Evolutionary conservation across 2,113 vertebrate genomes (phyloP).

Genomic region (Lepus europaeus): DNA sequence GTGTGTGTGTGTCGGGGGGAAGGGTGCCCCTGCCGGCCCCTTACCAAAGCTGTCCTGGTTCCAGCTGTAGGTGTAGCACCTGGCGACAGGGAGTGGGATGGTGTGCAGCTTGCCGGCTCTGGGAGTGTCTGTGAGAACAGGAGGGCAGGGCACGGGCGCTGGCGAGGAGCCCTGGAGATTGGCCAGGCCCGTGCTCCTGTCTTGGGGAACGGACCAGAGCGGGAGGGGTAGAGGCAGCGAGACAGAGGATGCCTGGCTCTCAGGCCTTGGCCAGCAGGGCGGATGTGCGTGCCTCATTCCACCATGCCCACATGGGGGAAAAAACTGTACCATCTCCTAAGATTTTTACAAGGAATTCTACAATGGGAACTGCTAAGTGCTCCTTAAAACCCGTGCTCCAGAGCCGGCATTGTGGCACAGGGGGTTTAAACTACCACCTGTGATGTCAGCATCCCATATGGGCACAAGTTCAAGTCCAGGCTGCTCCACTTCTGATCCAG

Average conservation of each 20-base stretch:
- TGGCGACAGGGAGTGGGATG: conserved; percentile 92
- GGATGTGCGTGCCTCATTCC: neutral
- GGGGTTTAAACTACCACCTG: no score
- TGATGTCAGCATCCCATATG: no score
- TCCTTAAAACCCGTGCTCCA: neutral
- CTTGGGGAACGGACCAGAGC: neutral
- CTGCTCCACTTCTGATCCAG: no score
- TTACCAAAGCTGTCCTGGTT: conserved; percentile 98
- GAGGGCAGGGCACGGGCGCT: neutral
- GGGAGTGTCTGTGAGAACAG: conserved; percentile 78
- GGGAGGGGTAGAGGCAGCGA: rapidly evolving
- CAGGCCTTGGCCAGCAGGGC: neutral
- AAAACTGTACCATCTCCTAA: neutral
- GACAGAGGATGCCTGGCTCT: neutral
- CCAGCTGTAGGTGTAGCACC: conserved; percentile 95
- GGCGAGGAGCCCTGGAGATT: neutral
- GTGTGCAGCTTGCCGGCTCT: conserved; percentile 89
- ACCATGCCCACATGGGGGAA: neutral
- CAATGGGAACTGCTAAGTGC: neutral
- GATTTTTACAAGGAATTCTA: neutral
- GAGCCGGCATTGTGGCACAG: no score
- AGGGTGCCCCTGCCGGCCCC: neutral
- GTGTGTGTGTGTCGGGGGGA: no score
- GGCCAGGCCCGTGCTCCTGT: neutral
- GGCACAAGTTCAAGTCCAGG: no score